Base-by-base conservation (phyloP, 2,797 vertebrate genomes). In the Balearica regulorum region DNA sequence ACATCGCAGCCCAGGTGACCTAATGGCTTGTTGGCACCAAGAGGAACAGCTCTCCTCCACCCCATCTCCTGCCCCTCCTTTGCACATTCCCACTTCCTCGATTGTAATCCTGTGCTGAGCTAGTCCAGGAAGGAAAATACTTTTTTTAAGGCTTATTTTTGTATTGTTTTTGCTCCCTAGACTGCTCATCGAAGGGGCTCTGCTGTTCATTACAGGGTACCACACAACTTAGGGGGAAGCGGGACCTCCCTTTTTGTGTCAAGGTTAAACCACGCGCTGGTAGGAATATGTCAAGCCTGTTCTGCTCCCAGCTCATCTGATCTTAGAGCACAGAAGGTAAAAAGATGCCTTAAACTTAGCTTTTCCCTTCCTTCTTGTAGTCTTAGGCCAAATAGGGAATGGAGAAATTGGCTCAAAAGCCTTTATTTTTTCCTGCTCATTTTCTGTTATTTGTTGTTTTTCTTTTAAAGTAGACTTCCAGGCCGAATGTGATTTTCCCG, bases 401-500 rank as follows among this genome's bases (percentile, higher is more conserved):
- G 54, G 69, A 87, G 73, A 79, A 89, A 57, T 87, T 93, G 92
- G 72, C 87, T 91, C 18, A 0, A 62, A 81, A 31, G 6, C 18
- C 46, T 91, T 88, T 95, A 85, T 93, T 94, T 97, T 96, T 96
- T 93, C 90, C 82, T 93, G 58, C 39, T 93, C 51, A 1, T 75
- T 94, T 96, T 83, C 79, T 94, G 39, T 66, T 95, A 76, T 89
- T 97, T 96, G 85, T 93, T 95, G 75, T 58, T 94, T 91, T 82
- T 85, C 64, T 81, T 96, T 95, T 94, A 81, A 97, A 93, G 89
- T 31, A 96, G 75, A n/a, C 78, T 92, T 93, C 62, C 57, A 88
- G 69, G 77, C 75, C 1, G 64, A 91, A 58, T 60, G 53, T 2
- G 11, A 8, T 89, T 94, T 96, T 87, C 94, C 93, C 91, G 77